Evolutionary conservation across 2,888 invertebrate species (phyloP), one percentile per base, ranked within the genome.

Genomic region (Heliconius hortense): DNA sequence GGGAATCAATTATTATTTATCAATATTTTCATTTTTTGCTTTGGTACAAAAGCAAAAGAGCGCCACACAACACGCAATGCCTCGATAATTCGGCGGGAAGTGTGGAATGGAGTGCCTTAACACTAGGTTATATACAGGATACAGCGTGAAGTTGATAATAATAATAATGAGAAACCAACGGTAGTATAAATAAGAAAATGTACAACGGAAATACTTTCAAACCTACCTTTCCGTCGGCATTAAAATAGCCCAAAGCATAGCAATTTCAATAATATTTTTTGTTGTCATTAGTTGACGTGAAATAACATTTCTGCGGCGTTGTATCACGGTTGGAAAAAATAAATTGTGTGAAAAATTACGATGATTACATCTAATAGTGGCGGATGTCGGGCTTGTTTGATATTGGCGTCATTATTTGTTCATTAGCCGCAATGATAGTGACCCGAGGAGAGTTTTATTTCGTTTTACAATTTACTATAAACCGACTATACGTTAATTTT

Each of bases 311-410:
- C 83, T 83, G 85, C 83, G 82, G 85, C 83, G 82, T 84, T 86
- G 87, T 88, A 88, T 84, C 86, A 87, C 84, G 84, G 85, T 84
- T 86, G 86, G 31, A 35, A 89, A 90, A 91, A 93, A 91, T 88
- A 91, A 91, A 93, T 91, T 92, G 93, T 92, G 94, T 93, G 93
- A 93, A 94, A 93, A 93, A 93, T 93, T 92, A 92, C 91, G 89
- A 92, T 92, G 93, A 93, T 94, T 93, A 92, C 90, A 86, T 89
- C 87, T 92, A 93, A 92, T 93, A 92, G 93, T 88, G 85, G 68
- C 68, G 68, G 89, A 86, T 86, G 86, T 76, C 86, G 84, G 85
- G 86, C 87, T 86, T 86, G 88, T 88, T 88, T 90, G 91, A 92
- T 90, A 74, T 91, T 92, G 92, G 90, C 90, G 83, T 93, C 93